These are phyloP conservation scores for Pygocentrus nattereri DNA, from an alignment of 2,797 vertebrate genomes.

Conservation along the genomic window DNA sequence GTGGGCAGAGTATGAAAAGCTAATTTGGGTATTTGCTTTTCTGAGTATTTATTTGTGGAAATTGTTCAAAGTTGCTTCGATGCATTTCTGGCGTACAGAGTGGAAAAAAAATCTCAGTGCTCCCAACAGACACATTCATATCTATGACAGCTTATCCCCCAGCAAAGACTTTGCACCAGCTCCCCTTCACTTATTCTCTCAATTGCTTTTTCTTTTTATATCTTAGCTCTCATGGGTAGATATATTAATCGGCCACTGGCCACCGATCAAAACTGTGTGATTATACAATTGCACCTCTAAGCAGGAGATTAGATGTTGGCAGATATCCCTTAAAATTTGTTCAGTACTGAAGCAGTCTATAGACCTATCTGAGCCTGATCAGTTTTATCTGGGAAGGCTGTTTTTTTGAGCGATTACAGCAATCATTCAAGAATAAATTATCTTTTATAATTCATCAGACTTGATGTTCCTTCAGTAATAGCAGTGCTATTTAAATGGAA, in stretches of 20 bases:
- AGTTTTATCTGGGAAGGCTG: too few species aligned
- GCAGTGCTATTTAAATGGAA: too few species aligned
- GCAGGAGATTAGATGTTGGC: neutral
- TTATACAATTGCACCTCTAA: constrained; percentile 16
- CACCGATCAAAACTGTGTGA: constrained; percentile 5
- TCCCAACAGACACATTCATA: constrained; percentile 23
- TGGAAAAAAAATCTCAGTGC: neutral
- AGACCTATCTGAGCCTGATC: too few species aligned
- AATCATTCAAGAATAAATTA: too few species aligned
- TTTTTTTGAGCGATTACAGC: too few species aligned
- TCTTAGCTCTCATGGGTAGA: constrained; percentile 5
- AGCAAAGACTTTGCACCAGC: constrained; percentile 25
- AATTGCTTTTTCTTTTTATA: constrained; percentile 28
- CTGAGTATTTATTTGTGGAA: neutral
- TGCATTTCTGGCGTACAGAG: constrained; percentile 16
- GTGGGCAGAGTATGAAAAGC: neutral
- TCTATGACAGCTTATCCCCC: constrained; percentile 18
- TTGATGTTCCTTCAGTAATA: too few species aligned
- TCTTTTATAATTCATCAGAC: too few species aligned
- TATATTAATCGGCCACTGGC: constrained; percentile 6
- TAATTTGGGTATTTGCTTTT: neutral
- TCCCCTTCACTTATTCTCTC: constrained; percentile 25
- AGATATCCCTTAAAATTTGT: neutral
- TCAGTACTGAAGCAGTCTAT: too few species aligned
- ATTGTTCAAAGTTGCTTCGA: neutral